A percentile compares a stretch with the other conserved stretches of the same genome.
Evolutionary conservation across 2,888 invertebrate species (phyloP).

Genomic region (Hemithea aestivaria): DNA sequence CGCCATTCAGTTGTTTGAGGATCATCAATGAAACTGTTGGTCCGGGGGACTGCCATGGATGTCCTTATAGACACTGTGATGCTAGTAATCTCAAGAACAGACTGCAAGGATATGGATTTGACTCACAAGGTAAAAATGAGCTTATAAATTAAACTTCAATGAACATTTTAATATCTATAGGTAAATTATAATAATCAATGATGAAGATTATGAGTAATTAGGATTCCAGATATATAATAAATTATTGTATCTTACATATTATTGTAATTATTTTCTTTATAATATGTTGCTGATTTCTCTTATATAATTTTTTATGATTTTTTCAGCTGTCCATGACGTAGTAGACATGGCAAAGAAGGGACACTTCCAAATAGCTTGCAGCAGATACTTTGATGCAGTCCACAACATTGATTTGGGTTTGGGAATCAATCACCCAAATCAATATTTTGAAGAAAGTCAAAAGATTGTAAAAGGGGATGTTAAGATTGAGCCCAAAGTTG

Average conservation of each 20-base stretch:
- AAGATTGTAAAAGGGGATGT: constrained; percentile 66
- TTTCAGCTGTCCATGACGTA: constrained; percentile 84
- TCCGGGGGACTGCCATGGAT: constrained; percentile 93
- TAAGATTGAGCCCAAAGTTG: constrained; percentile 53
- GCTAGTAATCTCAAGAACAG: constrained; percentile 83
- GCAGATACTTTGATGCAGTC: constrained; percentile 88
- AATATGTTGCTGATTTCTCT: too few relatives aligned
- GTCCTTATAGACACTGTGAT: constrained; percentile 94
- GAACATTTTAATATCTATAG: too few relatives aligned
- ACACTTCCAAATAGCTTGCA: constrained; percentile 94
- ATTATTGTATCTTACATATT: too few relatives aligned
- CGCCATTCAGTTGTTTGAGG: constrained; percentile 94
- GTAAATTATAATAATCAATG: too few relatives aligned
- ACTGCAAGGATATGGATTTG: constrained; percentile 83
- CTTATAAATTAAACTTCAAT: constrained; percentile 1
- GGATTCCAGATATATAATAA: too few relatives aligned
- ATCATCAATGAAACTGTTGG: constrained; percentile 89
- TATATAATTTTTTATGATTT: constrained; percentile 10
- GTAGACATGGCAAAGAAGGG: constrained; percentile 84
- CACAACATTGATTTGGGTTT: constrained; percentile 82
- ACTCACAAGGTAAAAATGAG: constrained; percentile 76
- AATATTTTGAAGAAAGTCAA: constrained; percentile 91
- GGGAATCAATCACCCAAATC: constrained; percentile 93
- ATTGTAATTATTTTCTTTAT: too few relatives aligned
- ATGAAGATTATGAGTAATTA: too few relatives aligned